Evolutionary conservation across 2,888 invertebrate species (phyloP).

Genomic region (Mythimna pallens): DNA sequence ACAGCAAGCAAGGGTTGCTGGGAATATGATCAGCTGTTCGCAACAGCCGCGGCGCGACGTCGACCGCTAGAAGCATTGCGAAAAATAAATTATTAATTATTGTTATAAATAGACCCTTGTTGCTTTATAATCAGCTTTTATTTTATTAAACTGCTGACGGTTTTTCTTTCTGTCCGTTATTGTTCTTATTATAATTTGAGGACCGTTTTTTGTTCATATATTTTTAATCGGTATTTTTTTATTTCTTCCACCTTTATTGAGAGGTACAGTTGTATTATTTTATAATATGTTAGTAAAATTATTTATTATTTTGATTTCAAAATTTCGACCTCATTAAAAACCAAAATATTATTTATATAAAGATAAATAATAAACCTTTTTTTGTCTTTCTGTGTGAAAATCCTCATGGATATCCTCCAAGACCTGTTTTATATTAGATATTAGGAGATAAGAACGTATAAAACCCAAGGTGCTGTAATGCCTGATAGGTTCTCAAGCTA

Average conservation of each 20-base stretch:
- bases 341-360: too few species aligned
- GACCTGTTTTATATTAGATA: too few species aligned
- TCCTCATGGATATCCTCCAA: too few species aligned
- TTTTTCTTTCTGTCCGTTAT: not conserved
- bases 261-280: not conserved
- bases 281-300: too few species aligned
- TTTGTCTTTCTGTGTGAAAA: too few species aligned
- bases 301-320: too few species aligned
- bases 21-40: slow-evolving; percentile 55
- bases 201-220: not conserved
- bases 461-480: too few species aligned
- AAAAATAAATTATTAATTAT: slow-evolving; percentile 19
- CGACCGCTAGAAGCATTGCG: slow-evolving; percentile 27
- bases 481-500: too few species aligned
- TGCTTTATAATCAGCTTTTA: not conserved
- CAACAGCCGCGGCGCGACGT: not conserved
- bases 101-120: not conserved
- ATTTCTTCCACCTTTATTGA: not conserved
- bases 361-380: too few species aligned
- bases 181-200: not conserved
- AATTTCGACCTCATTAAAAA: too few species aligned
- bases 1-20: slow-evolving; percentile 55
- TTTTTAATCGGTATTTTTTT: not conserved
- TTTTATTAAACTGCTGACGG: not conserved
- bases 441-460: too few species aligned